Conservation (phyloP, 2,797 vertebrate genomes). For the Apogon talboti region DNA sequence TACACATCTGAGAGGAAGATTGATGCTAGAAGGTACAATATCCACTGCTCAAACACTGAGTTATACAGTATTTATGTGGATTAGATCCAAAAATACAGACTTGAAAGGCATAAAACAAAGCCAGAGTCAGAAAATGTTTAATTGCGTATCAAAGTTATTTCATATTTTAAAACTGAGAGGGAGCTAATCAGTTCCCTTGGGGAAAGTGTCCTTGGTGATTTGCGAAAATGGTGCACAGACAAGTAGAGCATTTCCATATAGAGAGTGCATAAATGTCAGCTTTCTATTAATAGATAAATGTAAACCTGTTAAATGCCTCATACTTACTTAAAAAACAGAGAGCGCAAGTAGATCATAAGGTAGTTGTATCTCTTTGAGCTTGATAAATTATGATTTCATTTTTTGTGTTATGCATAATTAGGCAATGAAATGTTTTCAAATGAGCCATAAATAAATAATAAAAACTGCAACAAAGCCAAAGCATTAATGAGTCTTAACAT, state of each 20-base stretch:
- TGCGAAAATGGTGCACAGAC: conserved; percentile 77
- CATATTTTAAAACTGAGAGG: conserved; percentile 76
- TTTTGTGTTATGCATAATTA: conserved; percentile 60
- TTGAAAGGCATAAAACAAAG: conserved; percentile 79
- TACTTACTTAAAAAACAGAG: conserved; percentile 47
- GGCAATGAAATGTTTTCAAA: conserved; percentile 62
- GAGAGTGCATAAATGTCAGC: conserved; percentile 82
- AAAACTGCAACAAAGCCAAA: conserved; percentile 38
- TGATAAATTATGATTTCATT: conserved; percentile 52
- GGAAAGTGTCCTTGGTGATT: conserved; percentile 83
- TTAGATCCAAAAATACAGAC: conserved; percentile 80
- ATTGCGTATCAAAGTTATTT: conserved; percentile 88
- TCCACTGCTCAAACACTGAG: conserved; percentile 48
- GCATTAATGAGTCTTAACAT: conserved; percentile 61
- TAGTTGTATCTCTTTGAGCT: conserved; percentile 60
- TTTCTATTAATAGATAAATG: conserved; percentile 81
- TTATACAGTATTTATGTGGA: conserved; percentile 62
- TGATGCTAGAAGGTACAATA: conserved; percentile 67
- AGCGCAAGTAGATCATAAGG: conserved; percentile 50
- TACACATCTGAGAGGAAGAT: conserved; percentile 69
- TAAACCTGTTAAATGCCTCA: conserved; percentile 74
- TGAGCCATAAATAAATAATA: conserved; percentile 48
- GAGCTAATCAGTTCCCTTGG: conserved; percentile 84
- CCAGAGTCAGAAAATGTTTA: conserved; percentile 79
- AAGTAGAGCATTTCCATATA: conserved; percentile 64